These are phyloP conservation scores for Aporrectodea caliginosa DNA, from an alignment of 1,140 invertebrate species.

Conservation along the genomic window DNA sequence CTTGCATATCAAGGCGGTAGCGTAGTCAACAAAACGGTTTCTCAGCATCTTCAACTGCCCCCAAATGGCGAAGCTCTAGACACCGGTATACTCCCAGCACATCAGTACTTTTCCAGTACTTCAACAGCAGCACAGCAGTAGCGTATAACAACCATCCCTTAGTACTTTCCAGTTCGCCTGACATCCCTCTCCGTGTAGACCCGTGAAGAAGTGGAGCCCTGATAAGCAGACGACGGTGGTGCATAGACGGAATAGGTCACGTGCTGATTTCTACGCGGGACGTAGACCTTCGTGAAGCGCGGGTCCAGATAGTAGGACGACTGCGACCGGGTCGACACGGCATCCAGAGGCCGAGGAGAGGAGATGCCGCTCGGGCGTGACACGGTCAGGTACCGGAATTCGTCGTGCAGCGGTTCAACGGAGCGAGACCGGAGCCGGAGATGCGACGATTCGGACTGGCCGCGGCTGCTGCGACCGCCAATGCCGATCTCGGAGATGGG, in stretches of 20 bases:
- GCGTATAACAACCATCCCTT: too few relatives aligned
- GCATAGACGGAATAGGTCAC: not conserved
- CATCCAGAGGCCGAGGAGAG: not conserved
- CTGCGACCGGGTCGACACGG: not conserved
- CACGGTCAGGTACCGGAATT: not conserved
- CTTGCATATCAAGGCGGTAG: too few relatives aligned
- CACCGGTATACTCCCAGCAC: too few relatives aligned
- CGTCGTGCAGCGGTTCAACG: not conserved
- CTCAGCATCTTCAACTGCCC: too few relatives aligned
- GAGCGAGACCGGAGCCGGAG: not conserved
- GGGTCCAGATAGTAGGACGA: not conserved
- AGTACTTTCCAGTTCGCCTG: not conserved
- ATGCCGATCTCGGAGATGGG: not conserved
- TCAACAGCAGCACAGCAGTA: too few relatives aligned
- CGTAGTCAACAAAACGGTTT: too few relatives aligned
- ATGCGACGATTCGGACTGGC: not conserved
- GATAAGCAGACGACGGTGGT: not conserved
- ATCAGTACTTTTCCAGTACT: too few relatives aligned
- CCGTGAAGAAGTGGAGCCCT: not conserved
- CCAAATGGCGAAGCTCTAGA: too few relatives aligned
- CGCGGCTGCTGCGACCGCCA: not conserved
- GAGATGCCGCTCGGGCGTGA: not conserved
- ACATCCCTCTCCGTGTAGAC: not conserved
- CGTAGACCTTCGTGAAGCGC: not conserved
- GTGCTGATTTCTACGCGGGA: not conserved